A percentile compares a stretch with the other conserved stretches of the same genome.
phyloP scores from a whole-genome alignment of 2,888 invertebrate species.

The Nasonia oneida region DNA sequence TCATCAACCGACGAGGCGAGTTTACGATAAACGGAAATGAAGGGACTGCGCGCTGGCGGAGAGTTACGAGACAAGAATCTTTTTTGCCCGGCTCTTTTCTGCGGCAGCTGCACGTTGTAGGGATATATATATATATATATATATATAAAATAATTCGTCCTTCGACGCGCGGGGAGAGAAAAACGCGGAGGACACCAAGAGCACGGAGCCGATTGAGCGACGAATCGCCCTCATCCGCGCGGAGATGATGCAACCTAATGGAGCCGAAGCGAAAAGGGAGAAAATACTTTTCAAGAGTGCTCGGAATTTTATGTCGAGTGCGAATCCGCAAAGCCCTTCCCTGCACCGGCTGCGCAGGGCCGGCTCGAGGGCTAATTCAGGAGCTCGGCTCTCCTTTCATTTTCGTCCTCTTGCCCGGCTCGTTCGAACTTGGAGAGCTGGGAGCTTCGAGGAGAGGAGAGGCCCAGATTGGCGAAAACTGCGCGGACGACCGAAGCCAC shows the following conservation, averaged over 20 bases:
- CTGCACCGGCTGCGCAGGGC: background rate
- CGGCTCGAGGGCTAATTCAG: constrained; percentile 24
- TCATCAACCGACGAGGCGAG: constrained; percentile 54
- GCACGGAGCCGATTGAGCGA: background rate
- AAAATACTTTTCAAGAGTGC: background rate
- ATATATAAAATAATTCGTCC: background rate
- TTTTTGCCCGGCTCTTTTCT: background rate
- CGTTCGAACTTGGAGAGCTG: background rate
- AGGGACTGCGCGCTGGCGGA: constrained; percentile 50
- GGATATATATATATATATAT: no score
- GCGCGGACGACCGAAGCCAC: no score
- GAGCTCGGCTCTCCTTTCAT: background rate
- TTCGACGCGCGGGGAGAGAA: background rate
- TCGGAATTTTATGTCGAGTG: constrained; percentile 22
- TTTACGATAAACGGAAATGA: constrained; percentile 67
- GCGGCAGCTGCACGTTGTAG: background rate
- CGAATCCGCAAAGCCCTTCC: constrained; percentile 18
- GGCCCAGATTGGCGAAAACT: constrained; percentile 28
- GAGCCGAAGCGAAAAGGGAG: background rate
- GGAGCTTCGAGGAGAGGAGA: background rate
- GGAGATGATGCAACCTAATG: no score
- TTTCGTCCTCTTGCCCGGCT: background rate
- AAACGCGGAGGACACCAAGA: background rate
- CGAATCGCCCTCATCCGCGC: no score
- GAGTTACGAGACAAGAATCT: constrained; percentile 49